These are phyloP conservation scores for Daphoenositta chrysoptera DNA, from an alignment of 2,113 vertebrate species.

Conservation along the genomic window DNA sequence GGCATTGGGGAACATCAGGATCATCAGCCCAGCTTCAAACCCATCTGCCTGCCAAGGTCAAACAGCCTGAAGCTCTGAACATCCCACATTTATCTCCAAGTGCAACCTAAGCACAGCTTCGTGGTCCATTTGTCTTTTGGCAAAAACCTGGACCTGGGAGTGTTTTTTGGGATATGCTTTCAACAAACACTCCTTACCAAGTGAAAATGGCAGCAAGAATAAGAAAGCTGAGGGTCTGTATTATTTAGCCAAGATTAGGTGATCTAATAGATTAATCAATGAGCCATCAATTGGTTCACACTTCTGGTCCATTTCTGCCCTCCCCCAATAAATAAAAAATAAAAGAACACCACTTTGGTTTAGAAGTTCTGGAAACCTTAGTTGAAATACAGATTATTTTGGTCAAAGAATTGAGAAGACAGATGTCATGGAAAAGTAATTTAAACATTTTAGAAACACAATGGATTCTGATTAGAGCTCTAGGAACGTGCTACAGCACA, in stretches of 20 bases:
- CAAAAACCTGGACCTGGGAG: neutral
- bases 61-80: neutral
- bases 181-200: neutral
- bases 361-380: neutral
- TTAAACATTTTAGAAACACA: neutral
- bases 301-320: neutral
- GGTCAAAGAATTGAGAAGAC: neutral
- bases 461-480: neutral
- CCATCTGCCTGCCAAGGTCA: neutral
- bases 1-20: neutral
- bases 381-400: neutral
- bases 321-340: neutral
- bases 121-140: fast-evolving
- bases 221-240: neutral
- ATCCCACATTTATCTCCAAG: neutral
- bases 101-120: neutral
- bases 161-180: neutral
- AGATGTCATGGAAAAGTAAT: neutral
- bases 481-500: neutral
- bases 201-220: neutral
- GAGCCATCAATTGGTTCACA: neutral
- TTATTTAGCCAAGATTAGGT: neutral
- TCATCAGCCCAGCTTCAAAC: neutral
- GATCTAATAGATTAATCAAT: neutral
- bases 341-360: neutral